Conservation (phyloP, 2,113 vertebrate genomes). For the Phaetusa simplex region DNA sequence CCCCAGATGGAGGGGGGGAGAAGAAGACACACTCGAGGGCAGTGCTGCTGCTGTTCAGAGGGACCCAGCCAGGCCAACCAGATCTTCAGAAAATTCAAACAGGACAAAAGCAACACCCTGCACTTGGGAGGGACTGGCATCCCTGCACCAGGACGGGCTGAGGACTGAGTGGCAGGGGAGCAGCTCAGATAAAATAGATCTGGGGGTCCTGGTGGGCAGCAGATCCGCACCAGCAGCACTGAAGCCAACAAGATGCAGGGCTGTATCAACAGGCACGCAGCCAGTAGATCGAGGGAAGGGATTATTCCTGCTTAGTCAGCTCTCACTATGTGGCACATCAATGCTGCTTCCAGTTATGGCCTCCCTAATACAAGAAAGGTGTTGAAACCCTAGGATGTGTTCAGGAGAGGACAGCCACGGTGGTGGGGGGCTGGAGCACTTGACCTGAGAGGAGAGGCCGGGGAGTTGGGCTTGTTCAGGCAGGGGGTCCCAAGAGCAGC, state of each 20-base stretch:
- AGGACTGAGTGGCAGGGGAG: background rate
- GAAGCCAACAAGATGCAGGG: background rate
- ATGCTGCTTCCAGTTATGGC: background rate
- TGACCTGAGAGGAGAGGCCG: background rate
- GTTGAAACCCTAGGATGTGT: background rate
- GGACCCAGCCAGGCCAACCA: background rate
- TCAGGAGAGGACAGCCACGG: background rate
- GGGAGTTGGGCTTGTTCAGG: background rate
- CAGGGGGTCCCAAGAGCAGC: background rate
- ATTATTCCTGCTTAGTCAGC: background rate
- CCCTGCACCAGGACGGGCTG: background rate
- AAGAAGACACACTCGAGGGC: accelerated
- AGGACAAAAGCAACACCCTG: background rate
- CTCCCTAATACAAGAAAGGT: background rate
- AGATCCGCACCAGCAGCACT: background rate
- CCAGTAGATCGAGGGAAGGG: accelerated
- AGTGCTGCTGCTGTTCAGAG: background rate
- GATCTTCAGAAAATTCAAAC: background rate
- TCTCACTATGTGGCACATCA: accelerated
- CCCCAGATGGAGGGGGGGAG: background rate
- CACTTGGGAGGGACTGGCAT: background rate
- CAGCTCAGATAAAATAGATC: background rate
- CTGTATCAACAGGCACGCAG: background rate
- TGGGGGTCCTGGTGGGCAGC: background rate
- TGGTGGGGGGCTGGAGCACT: background rate